These are phyloP conservation scores for Linurgus olivaceus DNA, from an alignment of 2,797 vertebrate species.

Conservation along the genomic window DNA sequence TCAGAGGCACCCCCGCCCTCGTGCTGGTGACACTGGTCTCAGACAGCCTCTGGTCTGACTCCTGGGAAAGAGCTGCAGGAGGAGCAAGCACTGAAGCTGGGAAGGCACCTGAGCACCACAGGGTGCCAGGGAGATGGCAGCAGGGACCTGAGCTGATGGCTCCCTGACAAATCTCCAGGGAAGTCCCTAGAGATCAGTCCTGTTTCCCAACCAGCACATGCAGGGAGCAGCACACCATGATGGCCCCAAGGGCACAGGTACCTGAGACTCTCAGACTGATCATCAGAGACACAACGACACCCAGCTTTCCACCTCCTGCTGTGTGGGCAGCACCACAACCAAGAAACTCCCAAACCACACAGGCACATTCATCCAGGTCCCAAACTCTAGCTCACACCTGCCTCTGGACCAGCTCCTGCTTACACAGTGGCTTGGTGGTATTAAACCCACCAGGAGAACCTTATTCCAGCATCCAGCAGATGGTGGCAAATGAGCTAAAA, in stretches of 20 bases:
- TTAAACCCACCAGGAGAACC: not conserved
- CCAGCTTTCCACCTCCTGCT: not conserved
- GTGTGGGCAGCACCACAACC: not conserved
- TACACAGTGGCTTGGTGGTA: not conserved
- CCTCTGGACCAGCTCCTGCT: not conserved
- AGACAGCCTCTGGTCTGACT: not conserved
- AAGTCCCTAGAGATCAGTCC: not conserved
- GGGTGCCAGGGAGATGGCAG: not conserved
- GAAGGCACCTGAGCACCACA: not conserved
- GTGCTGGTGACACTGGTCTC: not conserved
- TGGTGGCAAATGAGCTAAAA: not conserved
- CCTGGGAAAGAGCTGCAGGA: not conserved
- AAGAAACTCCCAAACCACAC: not conserved
- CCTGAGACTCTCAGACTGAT: not conserved
- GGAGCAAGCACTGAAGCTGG: not conserved
- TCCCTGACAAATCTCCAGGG: not conserved
- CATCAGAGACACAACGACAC: not conserved
- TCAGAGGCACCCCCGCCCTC: not conserved
- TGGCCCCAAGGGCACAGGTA: no score
- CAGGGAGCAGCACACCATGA: accelerated
- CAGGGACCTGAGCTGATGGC: not conserved
- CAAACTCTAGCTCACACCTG: not conserved
- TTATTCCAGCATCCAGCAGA: not conserved
- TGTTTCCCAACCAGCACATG: accelerated
- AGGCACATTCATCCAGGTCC: not conserved